Conservation (phyloP, 2,888 invertebrate species). For the Euproctis similis region DNA sequence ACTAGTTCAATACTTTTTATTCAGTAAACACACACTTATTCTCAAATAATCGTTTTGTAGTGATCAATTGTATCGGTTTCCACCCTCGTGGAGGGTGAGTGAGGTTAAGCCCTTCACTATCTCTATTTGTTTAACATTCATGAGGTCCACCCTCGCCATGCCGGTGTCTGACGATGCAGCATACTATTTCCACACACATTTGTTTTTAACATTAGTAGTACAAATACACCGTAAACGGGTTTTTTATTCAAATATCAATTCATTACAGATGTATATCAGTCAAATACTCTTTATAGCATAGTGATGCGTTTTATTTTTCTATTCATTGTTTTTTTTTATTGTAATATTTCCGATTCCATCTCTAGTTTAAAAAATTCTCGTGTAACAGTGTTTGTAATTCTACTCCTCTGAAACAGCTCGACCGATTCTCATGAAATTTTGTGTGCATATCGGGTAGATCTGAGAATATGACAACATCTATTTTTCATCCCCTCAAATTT, state of each 20-base stretch:
- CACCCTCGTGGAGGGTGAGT: conserved; percentile 22
- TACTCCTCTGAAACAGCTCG: too few relatives aligned
- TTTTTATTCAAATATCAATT: conserved; percentile 13
- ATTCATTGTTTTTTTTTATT: conserved; percentile 1
- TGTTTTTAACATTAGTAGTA: conserved; percentile 20
- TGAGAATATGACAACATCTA: too few relatives aligned
- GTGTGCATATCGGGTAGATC: too few relatives aligned
- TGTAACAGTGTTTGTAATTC: too few relatives aligned
- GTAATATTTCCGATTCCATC: neutral
- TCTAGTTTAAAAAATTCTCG: too few relatives aligned
- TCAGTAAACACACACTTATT: too few relatives aligned
- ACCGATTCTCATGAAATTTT: too few relatives aligned
- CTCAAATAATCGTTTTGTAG: too few relatives aligned
- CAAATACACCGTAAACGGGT: conserved; percentile 12
- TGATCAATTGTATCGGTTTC: too few relatives aligned
- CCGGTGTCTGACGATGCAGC: conserved; percentile 1
- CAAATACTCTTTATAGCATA: conserved; percentile 2
- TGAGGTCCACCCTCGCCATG: conserved; percentile 34
- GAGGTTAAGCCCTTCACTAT: conserved; percentile 30
- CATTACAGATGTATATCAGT: conserved; percentile 10
- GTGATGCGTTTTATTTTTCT: neutral
- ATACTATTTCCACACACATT: conserved; percentile 15
- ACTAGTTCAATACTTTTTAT: too few relatives aligned
- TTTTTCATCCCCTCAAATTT: too few relatives aligned
- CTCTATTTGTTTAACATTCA: conserved; percentile 52